Evolutionary conservation across 2,888 invertebrate genomes (phyloP), one percentile per base, ranked within the genome.

Genomic region (Protonemura montana): DNA sequence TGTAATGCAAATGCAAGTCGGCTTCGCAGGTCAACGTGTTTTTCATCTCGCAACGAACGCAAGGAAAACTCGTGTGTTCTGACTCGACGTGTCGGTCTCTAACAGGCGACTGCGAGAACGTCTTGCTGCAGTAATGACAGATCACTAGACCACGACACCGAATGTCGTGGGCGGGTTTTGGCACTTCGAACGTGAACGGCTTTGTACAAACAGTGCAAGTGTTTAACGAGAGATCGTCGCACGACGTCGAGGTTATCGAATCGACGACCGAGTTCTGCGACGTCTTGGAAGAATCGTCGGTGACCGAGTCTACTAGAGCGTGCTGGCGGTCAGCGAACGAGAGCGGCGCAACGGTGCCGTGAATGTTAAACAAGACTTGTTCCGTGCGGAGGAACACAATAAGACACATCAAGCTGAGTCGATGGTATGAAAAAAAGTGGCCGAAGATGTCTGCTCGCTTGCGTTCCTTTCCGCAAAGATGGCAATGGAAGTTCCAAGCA

Each of bases 391-490:
- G 85, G 83, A 88, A 87, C 76, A 87, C 87, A 29, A 88, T 86
- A 35, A 89, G 86, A 86, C 88, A 88, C 10, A 87, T 30, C 41
- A 89, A 80, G 16, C 88, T 88, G 27, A 88, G 84, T 25, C 88
- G 87, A 85, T 89, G 89, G 87, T 89, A 89, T 26, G 88, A 88
- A 85, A 87, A 88, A 85, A 89, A 88, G 85, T 89, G 89, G 29
- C 88, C 89, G 88, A 89, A 88, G 41, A 88, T 88, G 86, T 88
- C 88, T 7, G 88, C 83, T 35, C 87, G 87, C 80, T 88, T 87
- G 6, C 88, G 82, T 85, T 88, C 88, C 85, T 88, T 89, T 59
- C 87, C 87, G 86, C 89, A 89, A 7, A 89, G 85, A 29, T 86
- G 85, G 85, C 89, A 89, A 30, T 83, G 85, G 80, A 88, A 88